Base-by-base conservation (phyloP, 2,797 vertebrate genomes). In the Acomys russatus region DNA sequence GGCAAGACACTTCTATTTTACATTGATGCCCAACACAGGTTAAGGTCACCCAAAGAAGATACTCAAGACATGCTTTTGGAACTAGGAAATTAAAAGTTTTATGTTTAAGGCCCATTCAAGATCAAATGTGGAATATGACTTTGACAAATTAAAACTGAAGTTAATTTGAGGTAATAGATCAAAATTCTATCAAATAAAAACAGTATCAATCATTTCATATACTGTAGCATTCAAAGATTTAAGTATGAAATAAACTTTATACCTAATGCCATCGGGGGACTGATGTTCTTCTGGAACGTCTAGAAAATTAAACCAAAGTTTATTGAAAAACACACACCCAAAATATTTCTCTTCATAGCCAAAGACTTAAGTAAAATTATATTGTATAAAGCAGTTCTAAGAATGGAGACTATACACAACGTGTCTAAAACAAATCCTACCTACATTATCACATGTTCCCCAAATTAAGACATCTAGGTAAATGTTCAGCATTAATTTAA, bases 231-330 rank as follows among this genome's bases (percentile, higher is more conserved):
- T n/a, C 1, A n/a, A 64, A 44, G 0, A 90, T 66, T 61, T 94
- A 96, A 88, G 88, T 96, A 96, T 2, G n/a, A 1, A 79, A 79
- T 17, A 77, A 54, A 35, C 15, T 9, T 92, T 97, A 97, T 98
- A 99, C 98, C 98, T 99, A 98, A 98, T 96, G 97, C 98, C 98
- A 94, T 98, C 90, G 93, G 98, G 97, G 96, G 98, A 98, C n/a
- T 96, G 98, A 97, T 94, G 98, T 56, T 98, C 98, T 96, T 98
- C 98, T 95, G 97, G 96, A 97, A 98, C 97, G 96, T 98, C 98
- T 99, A 97, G 96, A 76, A 87, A 97, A 97, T 93, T 25, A 93
- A 96, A 93, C 17, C 6, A 88, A 93, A 90, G 88, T 20, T 64
- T 93, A 63, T 18, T 88, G 70, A 88, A 89, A 80, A 30, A 18